Evolutionary conservation across 1,140 invertebrate species (phyloP).

Genomic region (Holotrichia oblita): DNA sequence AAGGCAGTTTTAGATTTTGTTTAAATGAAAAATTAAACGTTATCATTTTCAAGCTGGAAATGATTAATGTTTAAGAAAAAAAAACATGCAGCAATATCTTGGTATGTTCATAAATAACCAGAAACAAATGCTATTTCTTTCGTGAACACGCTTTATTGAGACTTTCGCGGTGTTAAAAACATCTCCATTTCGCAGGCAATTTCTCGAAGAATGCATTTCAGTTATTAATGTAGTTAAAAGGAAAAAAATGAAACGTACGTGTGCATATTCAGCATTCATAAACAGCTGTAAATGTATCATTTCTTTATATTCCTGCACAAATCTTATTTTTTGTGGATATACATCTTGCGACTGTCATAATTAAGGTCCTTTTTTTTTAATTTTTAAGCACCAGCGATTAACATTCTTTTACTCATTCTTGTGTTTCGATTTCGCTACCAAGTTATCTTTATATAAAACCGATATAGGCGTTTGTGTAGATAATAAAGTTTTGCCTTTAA

Average conservation of each 20-base stretch:
- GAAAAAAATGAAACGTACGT: background rate
- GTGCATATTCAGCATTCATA: background rate
- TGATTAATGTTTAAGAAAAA: too few relatives aligned
- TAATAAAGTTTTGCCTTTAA: too few relatives aligned
- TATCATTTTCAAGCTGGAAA: too few relatives aligned
- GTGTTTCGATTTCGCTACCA: background rate
- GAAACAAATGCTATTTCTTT: slow-evolving; percentile 6
- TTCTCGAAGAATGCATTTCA: slow-evolving; percentile 26
- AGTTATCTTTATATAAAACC: too few relatives aligned
- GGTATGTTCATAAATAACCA: slow-evolving; percentile 2
- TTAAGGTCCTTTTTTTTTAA: background rate
- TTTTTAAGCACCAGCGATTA: slow-evolving; percentile 10
- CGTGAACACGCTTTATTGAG: background rate
- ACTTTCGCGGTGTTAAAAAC: slow-evolving; percentile 15
- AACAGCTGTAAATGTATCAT: slow-evolving; percentile 32
- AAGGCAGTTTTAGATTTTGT: too few relatives aligned
- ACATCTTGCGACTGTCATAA: slow-evolving; percentile 21
- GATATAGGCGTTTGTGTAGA: too few relatives aligned
- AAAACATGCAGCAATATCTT: too few relatives aligned
- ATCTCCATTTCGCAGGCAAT: slow-evolving; percentile 35
- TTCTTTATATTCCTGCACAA: slow-evolving; percentile 20
- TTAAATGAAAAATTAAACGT: too few relatives aligned
- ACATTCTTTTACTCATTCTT: background rate
- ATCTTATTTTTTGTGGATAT: slow-evolving; percentile 6
- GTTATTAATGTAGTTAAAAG: slow-evolving; percentile 27